These are phyloP conservation scores for Chelmon rostratus DNA, from an alignment of 2,797 vertebrate genomes.

Conservation along the genomic window DNA sequence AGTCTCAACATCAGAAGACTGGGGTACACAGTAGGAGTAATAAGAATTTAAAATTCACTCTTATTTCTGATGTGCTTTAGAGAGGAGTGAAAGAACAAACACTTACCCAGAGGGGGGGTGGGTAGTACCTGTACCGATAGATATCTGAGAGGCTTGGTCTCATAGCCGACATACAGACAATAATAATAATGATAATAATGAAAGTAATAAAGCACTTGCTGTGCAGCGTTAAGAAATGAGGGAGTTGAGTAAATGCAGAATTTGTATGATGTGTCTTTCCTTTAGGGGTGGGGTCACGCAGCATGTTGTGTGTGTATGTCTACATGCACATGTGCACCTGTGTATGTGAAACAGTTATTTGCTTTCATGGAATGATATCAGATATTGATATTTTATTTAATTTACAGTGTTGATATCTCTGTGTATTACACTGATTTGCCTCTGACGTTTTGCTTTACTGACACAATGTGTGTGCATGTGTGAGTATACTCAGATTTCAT, in stretches of 20 bases:
- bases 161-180: not conserved
- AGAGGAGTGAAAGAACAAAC: slow-evolving; percentile 27
- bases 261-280: not conserved
- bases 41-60: not conserved
- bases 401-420: not conserved
- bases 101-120: slow-evolving; percentile 29
- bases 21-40: not conserved
- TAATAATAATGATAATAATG: not conserved
- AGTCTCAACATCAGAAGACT: slow-evolving; percentile 9
- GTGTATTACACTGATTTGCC: not conserved
- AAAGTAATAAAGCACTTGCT: not conserved
- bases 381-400: not conserved
- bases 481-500: not conserved
- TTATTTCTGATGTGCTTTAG: slow-evolving; percentile 8
- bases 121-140: not conserved
- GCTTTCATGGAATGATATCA: not conserved
- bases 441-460: not conserved
- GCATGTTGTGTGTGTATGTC: not conserved
- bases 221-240: not conserved
- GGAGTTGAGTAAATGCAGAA: not conserved
- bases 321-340: not conserved
- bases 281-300: slow-evolving; percentile 18
- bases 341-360: not conserved
- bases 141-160: slow-evolving; percentile 10
- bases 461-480: not conserved